These are phyloP conservation scores for Trichonephila clavipes DNA, from an alignment of 1,140 invertebrate genomes.

Conservation along the genomic window DNA sequence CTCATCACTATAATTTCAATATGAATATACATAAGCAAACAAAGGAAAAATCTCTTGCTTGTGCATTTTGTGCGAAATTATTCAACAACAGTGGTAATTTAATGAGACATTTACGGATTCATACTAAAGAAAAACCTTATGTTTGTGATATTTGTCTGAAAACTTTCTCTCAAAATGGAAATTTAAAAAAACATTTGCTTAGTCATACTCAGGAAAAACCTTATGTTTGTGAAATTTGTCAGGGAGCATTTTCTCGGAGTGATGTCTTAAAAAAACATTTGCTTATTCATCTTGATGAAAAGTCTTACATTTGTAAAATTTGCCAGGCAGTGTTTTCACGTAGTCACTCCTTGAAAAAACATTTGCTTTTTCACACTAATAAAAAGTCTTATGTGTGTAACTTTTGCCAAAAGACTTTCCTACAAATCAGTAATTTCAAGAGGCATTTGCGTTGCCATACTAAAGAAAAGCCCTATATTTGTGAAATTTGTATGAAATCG, in stretches of 20 bases:
- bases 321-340: background rate
- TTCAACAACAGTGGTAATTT: background rate
- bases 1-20: too few species aligned
- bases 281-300: background rate
- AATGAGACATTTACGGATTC: background rate
- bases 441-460: background rate
- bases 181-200: background rate
- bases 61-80: background rate
- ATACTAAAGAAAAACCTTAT: background rate
- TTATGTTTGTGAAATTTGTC: slow-evolving; percentile 29
- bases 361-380: background rate
- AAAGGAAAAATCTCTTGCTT: background rate
- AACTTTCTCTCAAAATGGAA: background rate
- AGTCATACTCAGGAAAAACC: background rate
- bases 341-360: background rate
- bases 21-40: background rate
- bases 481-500: background rate
- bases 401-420: background rate
- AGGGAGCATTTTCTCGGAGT: background rate
- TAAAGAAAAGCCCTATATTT: background rate
- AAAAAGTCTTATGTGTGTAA: background rate
- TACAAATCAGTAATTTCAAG: background rate
- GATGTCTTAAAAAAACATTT: background rate
- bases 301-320: background rate
- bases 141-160: background rate